Evolutionary conservation across 2,113 vertebrate species (phyloP).

Genomic region (Caloenas nicobarica): DNA sequence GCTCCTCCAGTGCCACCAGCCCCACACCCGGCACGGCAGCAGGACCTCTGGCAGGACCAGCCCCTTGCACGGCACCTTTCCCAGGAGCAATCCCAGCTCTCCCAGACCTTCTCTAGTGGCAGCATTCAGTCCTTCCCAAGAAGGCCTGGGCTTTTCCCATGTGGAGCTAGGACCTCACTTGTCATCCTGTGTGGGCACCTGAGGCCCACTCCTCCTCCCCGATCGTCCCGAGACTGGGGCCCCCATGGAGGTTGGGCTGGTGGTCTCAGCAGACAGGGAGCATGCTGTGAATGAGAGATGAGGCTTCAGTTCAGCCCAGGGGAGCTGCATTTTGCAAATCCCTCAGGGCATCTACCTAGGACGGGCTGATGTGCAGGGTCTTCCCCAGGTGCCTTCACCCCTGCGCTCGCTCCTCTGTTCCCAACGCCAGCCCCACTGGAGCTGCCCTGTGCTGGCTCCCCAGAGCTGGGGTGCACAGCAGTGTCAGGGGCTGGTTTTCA

Average conservation of each 20-base stretch:
- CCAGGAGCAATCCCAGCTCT: background rate
- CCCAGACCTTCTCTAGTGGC: background rate
- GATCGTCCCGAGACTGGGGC: background rate
- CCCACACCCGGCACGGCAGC: background rate
- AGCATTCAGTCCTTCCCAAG: background rate
- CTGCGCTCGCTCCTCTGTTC: background rate
- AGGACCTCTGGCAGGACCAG: background rate
- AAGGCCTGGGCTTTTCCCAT: background rate
- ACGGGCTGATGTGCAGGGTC: background rate
- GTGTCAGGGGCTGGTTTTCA: background rate
- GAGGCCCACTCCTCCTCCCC: background rate
- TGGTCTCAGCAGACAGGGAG: background rate
- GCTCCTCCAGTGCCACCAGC: background rate
- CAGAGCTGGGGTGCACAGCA: background rate
- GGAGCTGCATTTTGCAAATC: background rate
- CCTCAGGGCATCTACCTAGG: background rate
- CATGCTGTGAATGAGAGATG: background rate
- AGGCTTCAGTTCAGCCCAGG: background rate
- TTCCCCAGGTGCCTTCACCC: background rate
- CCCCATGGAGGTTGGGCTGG: background rate
- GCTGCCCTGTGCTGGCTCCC: accelerated
- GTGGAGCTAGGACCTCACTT: background rate
- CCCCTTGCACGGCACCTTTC: accelerated
- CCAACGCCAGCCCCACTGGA: background rate
- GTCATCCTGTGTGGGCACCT: background rate